phyloP scores from a whole-genome alignment of 2,888 invertebrate species.

The Teleogryllus oceanicus region DNA sequence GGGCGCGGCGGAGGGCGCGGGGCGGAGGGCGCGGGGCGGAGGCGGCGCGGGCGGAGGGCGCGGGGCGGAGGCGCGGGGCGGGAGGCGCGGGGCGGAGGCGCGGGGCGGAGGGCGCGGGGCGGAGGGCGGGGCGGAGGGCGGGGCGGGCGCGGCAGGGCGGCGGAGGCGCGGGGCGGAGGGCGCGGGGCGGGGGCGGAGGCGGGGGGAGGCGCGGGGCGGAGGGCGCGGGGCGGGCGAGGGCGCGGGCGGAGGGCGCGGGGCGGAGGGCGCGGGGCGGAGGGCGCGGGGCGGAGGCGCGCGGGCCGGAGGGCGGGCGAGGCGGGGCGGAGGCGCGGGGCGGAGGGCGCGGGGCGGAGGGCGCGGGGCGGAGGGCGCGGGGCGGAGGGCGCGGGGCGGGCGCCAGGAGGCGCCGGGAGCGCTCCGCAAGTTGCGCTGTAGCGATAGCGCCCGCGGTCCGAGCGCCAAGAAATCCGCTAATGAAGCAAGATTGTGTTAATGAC shows the following conservation, averaged over 20 bases:
- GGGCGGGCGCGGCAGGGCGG: neutral
- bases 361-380: neutral
- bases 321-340: neutral
- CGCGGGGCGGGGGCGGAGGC: neutral
- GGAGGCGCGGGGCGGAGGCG: no score
- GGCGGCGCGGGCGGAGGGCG: no score
- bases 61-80: no score
- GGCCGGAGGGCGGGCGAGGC: no score
- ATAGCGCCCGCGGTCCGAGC: conserved; percentile 18
- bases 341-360: neutral
- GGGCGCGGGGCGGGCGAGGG: no score
- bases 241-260: no score
- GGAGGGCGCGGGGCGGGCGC: neutral
- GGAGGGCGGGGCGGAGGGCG: neutral
- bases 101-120: neutral
- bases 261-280: neutral
- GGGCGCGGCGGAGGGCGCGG: no score
- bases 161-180: neutral
- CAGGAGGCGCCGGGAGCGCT: neutral
- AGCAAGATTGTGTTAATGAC: conserved; percentile 18
- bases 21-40: no score
- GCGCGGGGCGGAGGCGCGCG: no score
- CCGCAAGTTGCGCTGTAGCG: conserved; percentile 9
- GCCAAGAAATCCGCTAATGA: conserved; percentile 18
- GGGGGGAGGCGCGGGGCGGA: no score